A percentile compares a stretch with the other conserved stretches of the same genome.
Evolutionary conservation across 2,888 invertebrate genomes (phyloP).

Genomic region (Drosophila sordidapex): DNA sequence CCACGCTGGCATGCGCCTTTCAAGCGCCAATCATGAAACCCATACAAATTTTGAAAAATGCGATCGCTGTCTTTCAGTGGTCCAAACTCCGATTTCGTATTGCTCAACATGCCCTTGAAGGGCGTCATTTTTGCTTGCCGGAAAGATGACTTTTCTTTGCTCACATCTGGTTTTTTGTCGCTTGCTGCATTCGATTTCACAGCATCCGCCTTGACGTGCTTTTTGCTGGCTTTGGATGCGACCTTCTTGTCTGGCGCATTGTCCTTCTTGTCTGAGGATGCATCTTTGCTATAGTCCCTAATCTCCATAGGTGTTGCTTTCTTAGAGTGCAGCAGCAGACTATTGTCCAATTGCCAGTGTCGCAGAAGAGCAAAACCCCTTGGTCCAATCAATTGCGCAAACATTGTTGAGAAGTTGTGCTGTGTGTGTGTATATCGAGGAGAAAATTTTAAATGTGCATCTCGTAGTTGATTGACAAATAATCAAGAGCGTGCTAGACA

Average conservation of each 20-base stretch:
- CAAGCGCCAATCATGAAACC: constrained; percentile 97
- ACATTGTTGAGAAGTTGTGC: constrained; percentile 1
- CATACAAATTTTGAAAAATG: constrained; percentile 98
- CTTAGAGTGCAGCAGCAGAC: not conserved
- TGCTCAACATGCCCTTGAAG: constrained; percentile 86
- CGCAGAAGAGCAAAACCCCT: constrained; percentile 3
- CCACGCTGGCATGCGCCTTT: constrained; percentile 95
- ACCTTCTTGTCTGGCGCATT: not conserved
- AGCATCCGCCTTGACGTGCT: not conserved
- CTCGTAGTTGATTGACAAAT: not conserved
- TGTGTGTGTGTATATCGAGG: not conserved
- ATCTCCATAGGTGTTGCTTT: not conserved
- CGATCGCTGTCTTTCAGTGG: constrained; percentile 95
- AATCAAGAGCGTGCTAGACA: not conserved
- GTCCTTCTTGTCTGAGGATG: not conserved
- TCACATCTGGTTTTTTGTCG: not conserved
- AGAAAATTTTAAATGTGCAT: not conserved
- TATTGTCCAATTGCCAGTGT: not conserved
- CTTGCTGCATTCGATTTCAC: not conserved
- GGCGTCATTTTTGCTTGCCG: constrained; percentile 20
- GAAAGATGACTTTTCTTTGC: not conserved
- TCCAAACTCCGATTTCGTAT: constrained; percentile 88
- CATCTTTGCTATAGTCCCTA: not conserved
- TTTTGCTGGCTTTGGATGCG: not conserved
- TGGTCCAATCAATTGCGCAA: constrained; percentile 4